Evolutionary conservation across 2,113 vertebrate genomes (phyloP), one percentile per base, ranked within the genome.

Genomic region (Hucho hucho): DNA sequence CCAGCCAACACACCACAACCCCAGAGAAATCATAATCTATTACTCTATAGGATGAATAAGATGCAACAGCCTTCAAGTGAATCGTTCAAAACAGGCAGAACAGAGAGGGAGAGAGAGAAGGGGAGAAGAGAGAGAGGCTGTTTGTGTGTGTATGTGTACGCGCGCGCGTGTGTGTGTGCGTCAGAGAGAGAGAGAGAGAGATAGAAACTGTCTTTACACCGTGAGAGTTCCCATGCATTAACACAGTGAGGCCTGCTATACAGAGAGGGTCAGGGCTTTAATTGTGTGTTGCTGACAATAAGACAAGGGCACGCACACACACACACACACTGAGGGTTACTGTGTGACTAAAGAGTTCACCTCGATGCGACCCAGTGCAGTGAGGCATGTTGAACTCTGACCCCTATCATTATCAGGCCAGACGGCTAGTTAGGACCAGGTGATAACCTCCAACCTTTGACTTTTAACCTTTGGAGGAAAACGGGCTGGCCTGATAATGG

Each of bases 261-360:
- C 76, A 29, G 72, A 75, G 78, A 74, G 76, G 80, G 81, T 84
- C 78, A 79, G 66, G 69, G 43, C 76, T 83, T 46, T 85, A 87
- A 90, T 90, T 88, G 84, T 84, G 74, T 82, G 78, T 79, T 83
- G 85, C 80, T 89, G 86, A 87, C 84, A 84, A 73, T 77, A 73
- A 78, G 79, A 84, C 75, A 71, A 59, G 70, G 73, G 58, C 26
- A 65, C 14, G 0, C 24, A 43, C 53, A 37, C 7, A 68, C 69
- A 77, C 59, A 58, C 76, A 68, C 24, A 22, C 59, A 14, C 37
- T 49, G 58, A 61, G 3, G n/a, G n/a, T 56, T n/a, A 24, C 58
- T 61, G 49, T 53, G 49, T 53, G 12, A 53, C 49, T 53, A 18
- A 53, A 26, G 28, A 28, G 64, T 65, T 65, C 25, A 32, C 24